Evolutionary conservation across 2,797 vertebrate species (phyloP).

Genomic region (Morus bassanus): DNA sequence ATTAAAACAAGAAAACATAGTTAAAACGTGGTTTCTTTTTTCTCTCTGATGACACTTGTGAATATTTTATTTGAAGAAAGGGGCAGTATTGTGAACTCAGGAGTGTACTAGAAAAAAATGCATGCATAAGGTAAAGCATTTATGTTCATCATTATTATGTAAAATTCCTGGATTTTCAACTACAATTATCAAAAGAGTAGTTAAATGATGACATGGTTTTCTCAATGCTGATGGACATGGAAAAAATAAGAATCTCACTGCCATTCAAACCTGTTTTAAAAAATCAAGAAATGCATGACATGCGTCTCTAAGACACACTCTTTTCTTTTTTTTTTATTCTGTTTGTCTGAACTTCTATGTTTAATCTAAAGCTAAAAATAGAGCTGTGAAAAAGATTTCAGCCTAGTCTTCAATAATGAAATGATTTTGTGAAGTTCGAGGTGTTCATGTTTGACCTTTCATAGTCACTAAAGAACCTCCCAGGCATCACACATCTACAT

Average conservation of each 20-base stretch:
- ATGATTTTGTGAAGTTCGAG: not conserved
- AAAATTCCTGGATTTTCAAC: not conserved
- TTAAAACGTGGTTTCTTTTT: not conserved
- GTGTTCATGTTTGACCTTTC: not conserved
- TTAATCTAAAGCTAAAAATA: not conserved
- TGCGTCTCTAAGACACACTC: accelerated
- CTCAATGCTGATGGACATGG: not conserved
- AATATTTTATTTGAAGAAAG: not conserved
- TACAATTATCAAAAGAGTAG: not conserved
- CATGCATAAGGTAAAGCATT: not conserved
- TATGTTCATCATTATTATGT: not conserved
- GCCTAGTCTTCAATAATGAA: not conserved
- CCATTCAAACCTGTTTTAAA: not conserved
- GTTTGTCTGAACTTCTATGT: not conserved
- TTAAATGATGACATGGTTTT: not conserved
- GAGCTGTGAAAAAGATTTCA: not conserved
- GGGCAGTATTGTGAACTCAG: not conserved
- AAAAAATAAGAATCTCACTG: not conserved
- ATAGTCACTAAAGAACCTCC: not conserved
- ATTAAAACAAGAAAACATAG: not conserved
- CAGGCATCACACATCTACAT: not conserved
- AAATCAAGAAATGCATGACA: not conserved
- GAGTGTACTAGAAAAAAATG: not conserved
- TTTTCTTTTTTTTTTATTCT: not conserved
- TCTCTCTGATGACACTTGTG: not conserved